A percentile compares a stretch with the other conserved stretches of the same genome.
These are phyloP conservation scores for Archips xylosteana DNA, from an alignment of 2,888 invertebrate genomes.

Conservation along the genomic window DNA sequence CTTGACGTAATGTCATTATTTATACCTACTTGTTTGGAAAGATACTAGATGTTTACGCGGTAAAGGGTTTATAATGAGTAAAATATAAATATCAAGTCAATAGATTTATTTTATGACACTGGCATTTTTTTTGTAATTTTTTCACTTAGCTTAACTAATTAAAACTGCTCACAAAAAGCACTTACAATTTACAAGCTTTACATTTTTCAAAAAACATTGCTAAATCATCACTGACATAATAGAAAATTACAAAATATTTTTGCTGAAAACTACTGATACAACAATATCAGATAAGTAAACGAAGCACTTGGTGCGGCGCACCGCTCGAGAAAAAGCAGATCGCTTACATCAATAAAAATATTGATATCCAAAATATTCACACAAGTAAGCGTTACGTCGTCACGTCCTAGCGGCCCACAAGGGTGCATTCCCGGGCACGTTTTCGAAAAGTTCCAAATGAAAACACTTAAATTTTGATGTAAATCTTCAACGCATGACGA, in stretches of 20 bases:
- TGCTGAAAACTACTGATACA: constrained; percentile 14
- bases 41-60: background rate
- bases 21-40: background rate
- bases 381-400: background rate
- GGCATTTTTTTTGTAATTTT: background rate
- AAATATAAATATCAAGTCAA: constrained; percentile 14
- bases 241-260: background rate
- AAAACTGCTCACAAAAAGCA: constrained; percentile 12
- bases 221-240: background rate
- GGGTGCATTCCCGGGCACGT: background rate
- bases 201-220: constrained; percentile 2
- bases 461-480: constrained; percentile 27
- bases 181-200: constrained; percentile 8
- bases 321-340: constrained; percentile 2
- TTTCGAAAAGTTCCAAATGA: constrained; percentile 21
- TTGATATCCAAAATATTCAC: constrained; percentile 3
- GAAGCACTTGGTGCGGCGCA: constrained; percentile 11
- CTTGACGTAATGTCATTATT: background rate
- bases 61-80: background rate
- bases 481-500: constrained; percentile 75
- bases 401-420: background rate
- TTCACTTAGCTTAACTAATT: background rate
- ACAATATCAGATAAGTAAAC: constrained; percentile 9
- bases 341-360: constrained; percentile 11
- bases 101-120: constrained; percentile 19